These are phyloP conservation scores for Leucoraja erinaceus DNA, from an alignment of 2,113 vertebrate species.

Conservation along the genomic window DNA sequence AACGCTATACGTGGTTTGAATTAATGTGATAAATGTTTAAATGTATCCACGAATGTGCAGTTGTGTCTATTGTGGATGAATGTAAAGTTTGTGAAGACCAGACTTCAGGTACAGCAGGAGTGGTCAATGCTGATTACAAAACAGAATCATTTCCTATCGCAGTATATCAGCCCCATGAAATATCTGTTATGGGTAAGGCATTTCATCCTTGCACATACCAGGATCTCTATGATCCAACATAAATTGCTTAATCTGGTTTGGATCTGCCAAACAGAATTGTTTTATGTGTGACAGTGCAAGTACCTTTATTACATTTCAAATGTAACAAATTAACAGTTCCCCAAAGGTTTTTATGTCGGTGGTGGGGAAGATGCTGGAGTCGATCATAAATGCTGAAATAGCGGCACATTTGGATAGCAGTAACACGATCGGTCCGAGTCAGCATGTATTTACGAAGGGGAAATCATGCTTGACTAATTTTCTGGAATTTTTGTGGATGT, in stretches of 20 bases:
- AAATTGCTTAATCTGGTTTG: background rate
- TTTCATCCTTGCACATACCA: constrained; percentile 27
- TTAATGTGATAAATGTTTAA: background rate
- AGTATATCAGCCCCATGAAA: background rate
- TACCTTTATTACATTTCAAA: background rate
- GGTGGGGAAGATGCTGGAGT: too few species aligned
- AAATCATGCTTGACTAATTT: too few species aligned
- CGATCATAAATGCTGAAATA: too few species aligned
- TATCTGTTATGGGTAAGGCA: background rate
- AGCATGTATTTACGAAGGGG: too few species aligned
- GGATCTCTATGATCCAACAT: background rate
- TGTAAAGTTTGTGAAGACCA: background rate
- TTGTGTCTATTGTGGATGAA: background rate
- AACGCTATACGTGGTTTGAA: background rate
- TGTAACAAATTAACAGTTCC: background rate
- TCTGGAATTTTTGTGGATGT: too few species aligned
- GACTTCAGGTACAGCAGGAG: too few species aligned
- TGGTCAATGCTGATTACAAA: background rate
- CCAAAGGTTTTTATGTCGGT: background rate
- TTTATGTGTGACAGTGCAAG: background rate
- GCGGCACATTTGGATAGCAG: too few species aligned
- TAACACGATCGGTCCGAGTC: too few species aligned
- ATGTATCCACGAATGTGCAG: background rate
- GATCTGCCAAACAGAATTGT: background rate
- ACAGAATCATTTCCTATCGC: constrained; percentile 16